These are phyloP conservation scores for Leptopilina syphax DNA, from an alignment of 2,888 invertebrate species.

Conservation along the genomic window DNA sequence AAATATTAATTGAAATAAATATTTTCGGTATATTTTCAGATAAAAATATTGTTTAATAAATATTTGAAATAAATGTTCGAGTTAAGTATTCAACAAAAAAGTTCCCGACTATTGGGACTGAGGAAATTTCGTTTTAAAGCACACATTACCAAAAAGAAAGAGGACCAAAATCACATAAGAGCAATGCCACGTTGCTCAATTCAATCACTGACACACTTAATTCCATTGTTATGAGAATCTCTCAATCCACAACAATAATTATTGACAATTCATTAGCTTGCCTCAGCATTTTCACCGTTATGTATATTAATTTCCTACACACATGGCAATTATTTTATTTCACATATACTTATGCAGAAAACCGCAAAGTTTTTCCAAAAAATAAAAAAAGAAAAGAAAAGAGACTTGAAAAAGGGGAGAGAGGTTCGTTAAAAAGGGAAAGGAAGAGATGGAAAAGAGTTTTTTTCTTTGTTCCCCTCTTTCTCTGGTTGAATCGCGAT, in stretches of 20 bases:
- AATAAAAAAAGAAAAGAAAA: too few relatives aligned
- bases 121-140: not conserved
- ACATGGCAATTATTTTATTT: too few relatives aligned
- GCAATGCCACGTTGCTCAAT: slow-evolving; percentile 35
- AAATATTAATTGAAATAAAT: too few relatives aligned
- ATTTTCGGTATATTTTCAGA: too few relatives aligned
- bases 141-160: slow-evolving; percentile 5
- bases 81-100: not conserved
- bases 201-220: slow-evolving; percentile 31
- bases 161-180: slow-evolving; percentile 26
- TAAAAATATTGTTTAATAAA: too few relatives aligned
- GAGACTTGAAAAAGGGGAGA: too few relatives aligned
- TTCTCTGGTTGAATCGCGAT: not conserved
- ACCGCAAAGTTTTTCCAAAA: not conserved
- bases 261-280: not conserved
- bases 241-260: not conserved
- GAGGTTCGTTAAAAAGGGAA: too few relatives aligned
- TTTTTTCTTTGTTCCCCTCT: too few relatives aligned
- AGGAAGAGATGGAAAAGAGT: too few relatives aligned
- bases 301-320: too few relatives aligned
- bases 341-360: too few relatives aligned
- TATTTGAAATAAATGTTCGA: not conserved
- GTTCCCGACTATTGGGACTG: too few relatives aligned
- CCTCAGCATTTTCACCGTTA: not conserved
- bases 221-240: slow-evolving; percentile 6